Conservation (phyloP, 2,888 invertebrate species). For the Drosophila neutralis region DNA sequence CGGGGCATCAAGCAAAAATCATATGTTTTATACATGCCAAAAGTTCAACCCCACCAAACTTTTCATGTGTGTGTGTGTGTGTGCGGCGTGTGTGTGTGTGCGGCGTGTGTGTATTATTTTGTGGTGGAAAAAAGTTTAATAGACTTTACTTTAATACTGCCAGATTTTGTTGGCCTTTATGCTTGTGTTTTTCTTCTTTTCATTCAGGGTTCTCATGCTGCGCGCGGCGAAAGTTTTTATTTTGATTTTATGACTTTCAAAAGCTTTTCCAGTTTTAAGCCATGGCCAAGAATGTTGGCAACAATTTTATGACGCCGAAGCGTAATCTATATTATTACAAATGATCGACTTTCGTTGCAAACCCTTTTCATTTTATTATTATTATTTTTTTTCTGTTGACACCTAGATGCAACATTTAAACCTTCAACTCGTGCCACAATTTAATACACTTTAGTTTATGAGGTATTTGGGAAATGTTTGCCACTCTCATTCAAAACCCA, state of each 20-base stretch:
- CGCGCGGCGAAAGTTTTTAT: slow-evolving; percentile 66
- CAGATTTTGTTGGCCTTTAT: slow-evolving; percentile 34
- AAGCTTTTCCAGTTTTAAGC: slow-evolving; percentile 43
- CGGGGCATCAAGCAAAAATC: slow-evolving; percentile 76
- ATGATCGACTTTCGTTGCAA: slow-evolving; percentile 15
- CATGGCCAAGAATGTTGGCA: slow-evolving; percentile 12
- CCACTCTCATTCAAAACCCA: slow-evolving; percentile 38
- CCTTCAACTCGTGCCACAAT: background rate
- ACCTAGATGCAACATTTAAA: background rate
- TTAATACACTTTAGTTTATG: slow-evolving; percentile 7
- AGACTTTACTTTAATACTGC: slow-evolving; percentile 72
- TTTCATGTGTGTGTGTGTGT: slow-evolving; percentile 25
- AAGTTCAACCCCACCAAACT: slow-evolving; percentile 35
- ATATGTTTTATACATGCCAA: slow-evolving; percentile 77
- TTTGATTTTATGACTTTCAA: slow-evolving; percentile 71
- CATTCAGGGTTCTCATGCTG: background rate
- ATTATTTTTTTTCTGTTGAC: slow-evolving; percentile 1
- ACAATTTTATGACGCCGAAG: slow-evolving; percentile 14
- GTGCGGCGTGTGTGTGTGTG: background rate
- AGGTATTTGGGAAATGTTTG: slow-evolving; percentile 24
- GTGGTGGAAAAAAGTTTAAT: slow-evolving; percentile 64
- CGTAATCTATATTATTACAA: slow-evolving; percentile 28
- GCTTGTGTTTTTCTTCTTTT: background rate
- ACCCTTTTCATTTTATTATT: background rate
- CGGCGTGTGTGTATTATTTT: background rate